Evolutionary conservation across 2,888 invertebrate genomes (phyloP).

Genomic region (Dolichopus griseipennis): DNA sequence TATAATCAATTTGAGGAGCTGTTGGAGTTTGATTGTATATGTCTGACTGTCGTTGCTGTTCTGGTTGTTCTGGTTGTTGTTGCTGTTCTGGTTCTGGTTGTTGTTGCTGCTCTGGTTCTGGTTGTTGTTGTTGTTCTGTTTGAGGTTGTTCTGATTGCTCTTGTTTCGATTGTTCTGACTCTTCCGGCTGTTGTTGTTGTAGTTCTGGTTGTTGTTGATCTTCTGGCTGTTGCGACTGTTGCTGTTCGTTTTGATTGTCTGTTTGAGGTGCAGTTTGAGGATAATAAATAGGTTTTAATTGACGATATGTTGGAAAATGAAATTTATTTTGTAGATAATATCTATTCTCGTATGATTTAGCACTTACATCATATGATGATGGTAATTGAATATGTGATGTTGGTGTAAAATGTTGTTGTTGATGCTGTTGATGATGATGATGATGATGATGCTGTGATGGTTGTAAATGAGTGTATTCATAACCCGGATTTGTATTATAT

Average conservation of each 20-base stretch:
- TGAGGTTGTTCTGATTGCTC: no score
- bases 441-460: background rate
- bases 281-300: constrained; percentile 2
- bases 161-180: no score
- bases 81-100: no score
- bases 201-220: background rate
- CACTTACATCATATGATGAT: background rate
- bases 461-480: background rate
- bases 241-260: background rate
- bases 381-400: no score
- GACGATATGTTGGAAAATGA: background rate
- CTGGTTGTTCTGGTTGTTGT: no score
- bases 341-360: background rate
- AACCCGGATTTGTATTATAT: background rate
- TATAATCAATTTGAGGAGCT: background rate
- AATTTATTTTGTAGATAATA: background rate
- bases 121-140: no score
- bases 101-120: no score
- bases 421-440: background rate
- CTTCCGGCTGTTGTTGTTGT: no score
- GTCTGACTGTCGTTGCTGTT: background rate
- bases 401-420: background rate
- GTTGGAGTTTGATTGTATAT: background rate
- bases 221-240: background rate
- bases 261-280: background rate